phyloP scores from a whole-genome alignment of 2,797 vertebrate genomes.

The Platalea minor region DNA sequence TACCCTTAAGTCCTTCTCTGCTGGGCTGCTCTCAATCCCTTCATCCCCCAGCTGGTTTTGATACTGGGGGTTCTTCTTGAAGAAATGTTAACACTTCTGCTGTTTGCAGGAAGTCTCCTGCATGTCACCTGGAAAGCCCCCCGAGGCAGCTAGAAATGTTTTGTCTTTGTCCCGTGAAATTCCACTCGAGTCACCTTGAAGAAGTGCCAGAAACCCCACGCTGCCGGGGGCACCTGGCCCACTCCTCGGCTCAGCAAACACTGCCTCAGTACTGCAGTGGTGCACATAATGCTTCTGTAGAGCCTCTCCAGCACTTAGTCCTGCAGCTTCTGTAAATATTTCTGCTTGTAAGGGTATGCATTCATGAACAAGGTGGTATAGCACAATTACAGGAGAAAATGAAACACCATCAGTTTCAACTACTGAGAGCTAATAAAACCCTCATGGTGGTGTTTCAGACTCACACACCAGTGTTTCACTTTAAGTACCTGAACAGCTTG shows the following conservation, averaged over 20 bases:
- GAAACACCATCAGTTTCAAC: neutral
- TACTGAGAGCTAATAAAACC: neutral
- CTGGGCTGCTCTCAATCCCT: neutral
- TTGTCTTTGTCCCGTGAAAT: neutral
- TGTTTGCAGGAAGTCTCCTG: neutral
- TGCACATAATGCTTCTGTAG: rapidly evolving
- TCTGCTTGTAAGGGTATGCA: neutral
- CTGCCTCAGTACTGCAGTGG: neutral
- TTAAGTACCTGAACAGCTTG: neutral
- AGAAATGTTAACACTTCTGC: rapidly evolving
- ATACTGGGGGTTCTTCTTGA: neutral
- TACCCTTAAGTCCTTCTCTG: neutral
- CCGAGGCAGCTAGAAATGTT: rapidly evolving
- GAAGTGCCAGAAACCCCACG: neutral
- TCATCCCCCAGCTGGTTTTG: too few species aligned
- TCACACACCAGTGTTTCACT: neutral
- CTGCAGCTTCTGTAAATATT: neutral
- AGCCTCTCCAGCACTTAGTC: neutral
- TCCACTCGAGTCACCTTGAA: neutral
- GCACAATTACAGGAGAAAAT: neutral
- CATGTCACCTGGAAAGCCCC: neutral
- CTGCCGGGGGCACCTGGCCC: neutral
- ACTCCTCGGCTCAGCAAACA: rapidly evolving
- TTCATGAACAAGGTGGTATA: neutral
- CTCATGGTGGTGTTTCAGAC: neutral